Base-by-base conservation (phyloP, 2,113 vertebrate species). In the Mugil cephalus region DNA sequence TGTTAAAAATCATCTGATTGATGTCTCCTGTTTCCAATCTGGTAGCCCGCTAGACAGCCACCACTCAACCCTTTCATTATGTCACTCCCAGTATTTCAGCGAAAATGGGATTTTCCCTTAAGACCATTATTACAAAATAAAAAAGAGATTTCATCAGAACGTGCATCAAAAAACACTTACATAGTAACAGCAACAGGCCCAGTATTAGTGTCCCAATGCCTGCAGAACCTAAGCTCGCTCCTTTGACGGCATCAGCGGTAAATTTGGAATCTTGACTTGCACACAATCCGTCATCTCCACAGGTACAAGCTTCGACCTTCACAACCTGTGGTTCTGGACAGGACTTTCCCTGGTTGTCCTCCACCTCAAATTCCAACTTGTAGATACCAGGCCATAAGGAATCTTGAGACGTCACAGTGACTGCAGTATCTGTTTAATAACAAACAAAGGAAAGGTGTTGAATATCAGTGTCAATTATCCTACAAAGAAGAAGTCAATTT, bases 151-250 rank as follows among this genome's bases (percentile, higher is more conserved):
- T 59, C 7, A 36, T 15, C 10, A 50, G 15, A 50, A 36, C 36
- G 1, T 39, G n/a, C 34, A 35, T 67, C n/a, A n/a, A n/a, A n/a
- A n/a, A 7, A 69, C 83, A 94, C 96, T 95, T 88, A 97, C 96
- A 0, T 13, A 96, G 90, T 63, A 97, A 83, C 72, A 94, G 59
- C 70, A 97, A 87, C 68, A 94, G 87, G 15, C 95, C 96, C 0
- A 96, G 91, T 39, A 96, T 69, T 54, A 96, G 90, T 40, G 96
- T 83, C 18, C 94, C 95, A 15, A 97, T 94, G 69, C 85, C 96
- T 17, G 94, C 83, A 24, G 84, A 43, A 0, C 95, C 95, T 0
- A 97, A 88, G 0, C 17, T 58, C 1, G 86, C 47, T 10, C 40
- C 8, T 58, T 81, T 87, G 1, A 1, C 4, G 24, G 24, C 3